Conservation (phyloP, 2,113 vertebrate species). For the Xiphias gladius region DNA sequence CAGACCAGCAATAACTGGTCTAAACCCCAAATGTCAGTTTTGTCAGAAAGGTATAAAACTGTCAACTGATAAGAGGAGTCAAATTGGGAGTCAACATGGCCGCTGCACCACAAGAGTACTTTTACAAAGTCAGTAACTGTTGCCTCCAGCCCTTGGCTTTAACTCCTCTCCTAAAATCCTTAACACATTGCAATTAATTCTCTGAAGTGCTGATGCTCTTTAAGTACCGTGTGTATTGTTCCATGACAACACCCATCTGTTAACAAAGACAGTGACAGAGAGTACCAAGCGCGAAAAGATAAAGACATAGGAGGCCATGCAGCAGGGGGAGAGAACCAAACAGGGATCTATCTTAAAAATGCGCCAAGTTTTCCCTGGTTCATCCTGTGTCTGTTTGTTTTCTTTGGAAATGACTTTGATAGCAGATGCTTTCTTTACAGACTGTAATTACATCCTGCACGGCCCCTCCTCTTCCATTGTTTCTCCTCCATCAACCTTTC, state of each 20-base stretch:
- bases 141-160: neutral
- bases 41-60: neutral
- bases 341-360: neutral
- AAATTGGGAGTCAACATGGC: neutral
- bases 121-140: neutral
- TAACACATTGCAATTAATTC: conserved; percentile 3
- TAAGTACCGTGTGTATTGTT: neutral
- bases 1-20: neutral
- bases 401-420: neutral
- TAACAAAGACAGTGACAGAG: neutral
- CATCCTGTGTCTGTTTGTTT: neutral
- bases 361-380: neutral
- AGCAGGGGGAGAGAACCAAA: neutral
- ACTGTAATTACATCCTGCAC: neutral
- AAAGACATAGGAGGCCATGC: conserved; percentile 4
- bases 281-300: neutral
- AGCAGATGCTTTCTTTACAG: neutral
- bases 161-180: neutral
- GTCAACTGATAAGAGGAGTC: neutral
- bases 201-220: conserved; percentile 1
- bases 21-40: neutral
- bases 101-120: neutral
- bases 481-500: neutral
- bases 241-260: neutral
- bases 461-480: neutral